Evolutionary conservation across 2,888 invertebrate genomes (phyloP).

Genomic region (Thymelicus lineola): DNA sequence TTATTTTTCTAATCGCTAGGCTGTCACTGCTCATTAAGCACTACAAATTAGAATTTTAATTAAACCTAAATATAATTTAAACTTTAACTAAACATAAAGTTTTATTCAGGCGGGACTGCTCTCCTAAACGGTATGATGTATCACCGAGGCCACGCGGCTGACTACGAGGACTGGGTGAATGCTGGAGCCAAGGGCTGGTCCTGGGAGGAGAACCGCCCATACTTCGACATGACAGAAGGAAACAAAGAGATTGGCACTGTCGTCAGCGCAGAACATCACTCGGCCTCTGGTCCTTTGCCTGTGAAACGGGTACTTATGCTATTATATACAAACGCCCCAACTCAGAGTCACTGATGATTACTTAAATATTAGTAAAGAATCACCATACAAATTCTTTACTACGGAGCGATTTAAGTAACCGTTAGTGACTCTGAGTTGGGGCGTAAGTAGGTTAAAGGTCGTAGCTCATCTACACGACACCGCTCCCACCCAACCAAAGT

Average conservation of each 20-base stretch:
- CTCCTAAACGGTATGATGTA: slow-evolving; percentile 94
- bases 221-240: slow-evolving; percentile 87
- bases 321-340: too few species aligned
- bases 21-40: too few species aligned
- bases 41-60: too few species aligned
- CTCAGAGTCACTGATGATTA: too few species aligned
- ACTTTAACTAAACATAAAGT: not conserved
- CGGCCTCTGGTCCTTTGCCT: slow-evolving; percentile 83
- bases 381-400: too few species aligned
- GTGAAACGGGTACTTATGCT: slow-evolving; percentile 67
- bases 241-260: slow-evolving; percentile 84
- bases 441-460: too few species aligned
- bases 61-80: not conserved
- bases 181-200: slow-evolving; percentile 89
- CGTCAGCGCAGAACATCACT: slow-evolving; percentile 83
- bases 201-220: slow-evolving; percentile 88
- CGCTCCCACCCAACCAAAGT: too few species aligned
- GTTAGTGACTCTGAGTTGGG: too few species aligned
- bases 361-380: too few species aligned
- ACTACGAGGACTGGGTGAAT: slow-evolving; percentile 89
- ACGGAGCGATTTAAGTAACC: too few species aligned
- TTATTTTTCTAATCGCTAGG: too few species aligned
- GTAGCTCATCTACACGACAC: too few species aligned
- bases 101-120: slow-evolving; percentile 85
- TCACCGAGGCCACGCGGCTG: slow-evolving; percentile 88